Evolutionary conservation across 2,888 invertebrate species (phyloP).

Genomic region (Eilema caniola): DNA sequence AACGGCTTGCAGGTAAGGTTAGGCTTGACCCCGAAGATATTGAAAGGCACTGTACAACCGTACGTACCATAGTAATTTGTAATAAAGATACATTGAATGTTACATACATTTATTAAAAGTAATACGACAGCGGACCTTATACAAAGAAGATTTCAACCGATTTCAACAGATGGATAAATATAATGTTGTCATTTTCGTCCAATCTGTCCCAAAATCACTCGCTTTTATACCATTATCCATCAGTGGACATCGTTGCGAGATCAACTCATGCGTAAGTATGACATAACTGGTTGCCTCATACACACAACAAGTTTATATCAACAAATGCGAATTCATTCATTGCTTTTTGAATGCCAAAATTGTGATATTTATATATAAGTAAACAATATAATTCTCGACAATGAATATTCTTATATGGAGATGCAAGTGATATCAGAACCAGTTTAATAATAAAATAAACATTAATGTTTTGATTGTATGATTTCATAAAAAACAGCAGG

Average conservation of each 20-base stretch:
- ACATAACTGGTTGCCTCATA: slow-evolving; percentile 27
- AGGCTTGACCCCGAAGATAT: too few species aligned
- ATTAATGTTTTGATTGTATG: background rate
- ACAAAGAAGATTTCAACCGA: background rate
- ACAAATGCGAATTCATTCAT: slow-evolving; percentile 28
- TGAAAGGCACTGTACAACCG: too few species aligned
- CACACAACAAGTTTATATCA: slow-evolving; percentile 23
- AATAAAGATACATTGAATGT: too few species aligned
- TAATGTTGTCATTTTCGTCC: background rate
- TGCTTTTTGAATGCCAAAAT: slow-evolving; percentile 36
- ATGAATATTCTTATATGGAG: slow-evolving; percentile 4
- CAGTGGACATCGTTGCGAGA: slow-evolving; percentile 21
- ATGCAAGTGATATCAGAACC: background rate
- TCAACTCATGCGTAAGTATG: slow-evolving; percentile 33
- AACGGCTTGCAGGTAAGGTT: too few species aligned
- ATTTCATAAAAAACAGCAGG: background rate
- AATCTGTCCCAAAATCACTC: slow-evolving; percentile 18
- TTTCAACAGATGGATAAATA: too few species aligned
- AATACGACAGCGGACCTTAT: background rate
- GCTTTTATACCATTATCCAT: slow-evolving; percentile 42
- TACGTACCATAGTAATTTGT: too few species aligned
- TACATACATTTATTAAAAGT: too few species aligned
- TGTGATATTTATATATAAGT: background rate
- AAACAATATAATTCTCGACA: slow-evolving; percentile 1
- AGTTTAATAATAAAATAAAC: slow-evolving; percentile 7